phyloP scores from a whole-genome alignment of 2,888 invertebrate genomes.

The Eubasilissa splendida region DNA sequence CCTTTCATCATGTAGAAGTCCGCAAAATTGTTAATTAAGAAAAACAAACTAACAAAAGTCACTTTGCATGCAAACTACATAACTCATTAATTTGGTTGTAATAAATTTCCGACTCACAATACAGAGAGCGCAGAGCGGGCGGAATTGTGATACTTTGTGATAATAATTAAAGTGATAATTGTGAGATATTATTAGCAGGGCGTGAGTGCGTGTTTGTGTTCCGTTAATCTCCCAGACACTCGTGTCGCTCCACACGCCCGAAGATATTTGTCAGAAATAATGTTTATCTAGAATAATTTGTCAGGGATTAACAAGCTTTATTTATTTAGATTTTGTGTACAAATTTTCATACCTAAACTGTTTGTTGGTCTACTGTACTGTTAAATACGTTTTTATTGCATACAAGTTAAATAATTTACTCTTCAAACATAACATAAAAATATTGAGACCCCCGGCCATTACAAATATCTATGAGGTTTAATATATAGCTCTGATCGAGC shows the following conservation, averaged over 20 bases:
- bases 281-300: neutral
- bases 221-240: neutral
- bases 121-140: neutral
- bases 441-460: no score
- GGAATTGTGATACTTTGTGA: constrained; percentile 10
- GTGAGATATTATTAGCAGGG: constrained; percentile 10
- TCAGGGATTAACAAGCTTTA: neutral
- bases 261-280: neutral
- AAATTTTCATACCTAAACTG: no score
- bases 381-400: no score
- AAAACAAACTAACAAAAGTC: neutral
- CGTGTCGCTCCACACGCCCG: neutral
- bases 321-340: no score
- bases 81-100: constrained; percentile 1
- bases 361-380: no score
- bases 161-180: constrained; percentile 9
- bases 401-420: no score
- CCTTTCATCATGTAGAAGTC: neutral
- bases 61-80: neutral
- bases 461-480: no score
- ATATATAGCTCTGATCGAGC: no score
- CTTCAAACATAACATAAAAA: no score
- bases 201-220: constrained; percentile 1
- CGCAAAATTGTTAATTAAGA: constrained; percentile 4
- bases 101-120: constrained; percentile 1